phyloP scores from a whole-genome alignment of 1,140 invertebrate genomes.

The Cryptotermes secundus region DNA sequence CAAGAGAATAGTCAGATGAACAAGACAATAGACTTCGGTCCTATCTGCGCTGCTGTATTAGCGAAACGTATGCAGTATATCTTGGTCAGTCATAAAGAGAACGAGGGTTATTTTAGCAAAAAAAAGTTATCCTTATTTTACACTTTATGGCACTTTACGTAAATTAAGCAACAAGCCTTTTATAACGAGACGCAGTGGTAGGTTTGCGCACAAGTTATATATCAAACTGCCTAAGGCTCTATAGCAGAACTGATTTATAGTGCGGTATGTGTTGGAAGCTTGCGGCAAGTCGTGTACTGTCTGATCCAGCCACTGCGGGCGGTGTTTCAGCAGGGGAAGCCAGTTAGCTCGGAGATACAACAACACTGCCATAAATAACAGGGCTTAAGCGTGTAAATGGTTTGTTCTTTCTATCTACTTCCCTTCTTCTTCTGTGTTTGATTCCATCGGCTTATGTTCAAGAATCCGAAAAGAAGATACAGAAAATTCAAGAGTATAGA shows the following conservation, averaged over 20 bases:
- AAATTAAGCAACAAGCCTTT: not conserved
- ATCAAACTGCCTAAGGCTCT: conserved; percentile 4
- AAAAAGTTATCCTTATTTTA: not conserved
- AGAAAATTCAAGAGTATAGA: too few species aligned
- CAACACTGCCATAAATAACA: conserved; percentile 2
- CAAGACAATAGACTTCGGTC: not conserved
- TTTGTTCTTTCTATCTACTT: not conserved
- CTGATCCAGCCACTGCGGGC: not conserved
- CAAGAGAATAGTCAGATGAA: not conserved
- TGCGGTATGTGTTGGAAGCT: not conserved
- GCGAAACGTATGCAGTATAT: not conserved
- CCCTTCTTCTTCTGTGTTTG: not conserved
- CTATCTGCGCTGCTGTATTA: not conserved
- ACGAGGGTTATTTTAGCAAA: not conserved
- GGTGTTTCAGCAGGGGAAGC: not conserved
- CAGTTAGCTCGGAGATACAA: not conserved
- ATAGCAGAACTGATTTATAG: not conserved
- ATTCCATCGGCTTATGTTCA: not conserved
- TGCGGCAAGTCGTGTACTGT: not conserved
- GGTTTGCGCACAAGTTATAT: not conserved
- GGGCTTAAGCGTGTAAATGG: not conserved
- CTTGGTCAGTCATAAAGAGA: not conserved
- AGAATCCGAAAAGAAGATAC: not conserved
- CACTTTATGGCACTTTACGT: not conserved
- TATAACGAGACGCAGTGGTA: not conserved